phyloP scores from a whole-genome alignment of 2,797 vertebrate genomes.

The Trachurus trachurus region DNA sequence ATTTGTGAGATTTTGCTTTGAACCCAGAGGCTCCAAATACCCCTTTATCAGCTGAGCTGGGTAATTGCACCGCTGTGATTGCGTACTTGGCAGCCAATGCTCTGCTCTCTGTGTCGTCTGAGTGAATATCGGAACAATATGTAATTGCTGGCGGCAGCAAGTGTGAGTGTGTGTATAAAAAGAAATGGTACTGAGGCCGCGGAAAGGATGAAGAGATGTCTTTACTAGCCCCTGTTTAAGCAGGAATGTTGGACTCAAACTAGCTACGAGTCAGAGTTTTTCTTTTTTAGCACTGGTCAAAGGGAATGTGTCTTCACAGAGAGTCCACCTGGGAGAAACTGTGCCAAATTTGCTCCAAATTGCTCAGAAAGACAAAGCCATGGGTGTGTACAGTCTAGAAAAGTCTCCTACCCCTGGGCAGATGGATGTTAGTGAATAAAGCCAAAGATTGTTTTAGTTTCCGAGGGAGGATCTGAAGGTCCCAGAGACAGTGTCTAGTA shows the following conservation, averaged over 20 bases:
- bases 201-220: constrained; percentile 44
- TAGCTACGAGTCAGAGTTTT: constrained; percentile 22
- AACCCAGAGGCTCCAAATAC: constrained; percentile 60
- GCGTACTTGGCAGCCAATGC: constrained; percentile 69
- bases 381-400: constrained; percentile 37
- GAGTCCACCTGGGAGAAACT: constrained; percentile 14
- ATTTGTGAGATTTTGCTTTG: constrained; percentile 58
- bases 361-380: constrained; percentile 42
- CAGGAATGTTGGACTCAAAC: constrained; percentile 68
- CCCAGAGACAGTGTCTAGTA: constrained; percentile 56
- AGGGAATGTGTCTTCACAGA: constrained; percentile 10
- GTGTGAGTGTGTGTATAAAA: constrained; percentile 26
- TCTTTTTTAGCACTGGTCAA: constrained; percentile 49
- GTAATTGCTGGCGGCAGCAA: constrained; percentile 68
- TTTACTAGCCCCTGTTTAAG: constrained; percentile 59
- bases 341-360: constrained; percentile 35
- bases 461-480: constrained; percentile 54
- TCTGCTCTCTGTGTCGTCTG: constrained; percentile 61
- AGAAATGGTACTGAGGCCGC: constrained; percentile 34
- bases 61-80: constrained; percentile 70
- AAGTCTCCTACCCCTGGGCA: constrained; percentile 29
- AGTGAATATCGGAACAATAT: constrained; percentile 74
- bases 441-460: constrained; percentile 68
- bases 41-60: constrained; percentile 67
- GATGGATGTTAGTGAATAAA: constrained; percentile 52